These are phyloP conservation scores for Synanthedon tipuliformis DNA, from an alignment of 2,888 invertebrate genomes.

Conservation along the genomic window DNA sequence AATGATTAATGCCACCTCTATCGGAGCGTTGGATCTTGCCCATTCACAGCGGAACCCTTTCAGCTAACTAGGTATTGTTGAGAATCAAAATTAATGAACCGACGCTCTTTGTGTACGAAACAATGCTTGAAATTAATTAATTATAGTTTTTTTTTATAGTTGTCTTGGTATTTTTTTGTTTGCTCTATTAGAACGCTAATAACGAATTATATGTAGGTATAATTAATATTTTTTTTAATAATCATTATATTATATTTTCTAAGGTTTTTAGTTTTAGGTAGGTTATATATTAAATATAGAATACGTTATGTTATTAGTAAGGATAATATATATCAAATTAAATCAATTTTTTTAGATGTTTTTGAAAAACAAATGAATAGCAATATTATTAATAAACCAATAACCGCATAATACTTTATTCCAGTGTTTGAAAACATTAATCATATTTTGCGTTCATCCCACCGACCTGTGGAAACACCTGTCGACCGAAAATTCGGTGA, in stretches of 20 bases:
- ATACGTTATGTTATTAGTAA: no score
- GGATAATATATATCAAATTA: no score
- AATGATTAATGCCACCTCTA: constrained; percentile 24
- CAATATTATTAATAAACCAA: no score
- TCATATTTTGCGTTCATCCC: neutral
- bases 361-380: no score
- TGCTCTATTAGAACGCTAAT: no score
- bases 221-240: no score
- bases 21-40: constrained; percentile 16
- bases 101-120: constrained; percentile 24
- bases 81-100: constrained; percentile 44
- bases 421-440: neutral
- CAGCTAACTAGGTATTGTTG: constrained; percentile 22
- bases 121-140: constrained; percentile 27
- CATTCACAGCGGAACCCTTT: constrained; percentile 21
- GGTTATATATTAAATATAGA: no score
- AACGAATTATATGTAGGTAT: no score
- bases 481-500: neutral
- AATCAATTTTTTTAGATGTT: no score
- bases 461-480: neutral
- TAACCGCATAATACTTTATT: neutral
- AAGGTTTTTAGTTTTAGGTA: no score
- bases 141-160: constrained; percentile 12
- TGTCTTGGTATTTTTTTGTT: neutral
- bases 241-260: no score